These are phyloP conservation scores for Conus ventricosus DNA, from an alignment of 1,140 invertebrate genomes.

Conservation along the genomic window DNA sequence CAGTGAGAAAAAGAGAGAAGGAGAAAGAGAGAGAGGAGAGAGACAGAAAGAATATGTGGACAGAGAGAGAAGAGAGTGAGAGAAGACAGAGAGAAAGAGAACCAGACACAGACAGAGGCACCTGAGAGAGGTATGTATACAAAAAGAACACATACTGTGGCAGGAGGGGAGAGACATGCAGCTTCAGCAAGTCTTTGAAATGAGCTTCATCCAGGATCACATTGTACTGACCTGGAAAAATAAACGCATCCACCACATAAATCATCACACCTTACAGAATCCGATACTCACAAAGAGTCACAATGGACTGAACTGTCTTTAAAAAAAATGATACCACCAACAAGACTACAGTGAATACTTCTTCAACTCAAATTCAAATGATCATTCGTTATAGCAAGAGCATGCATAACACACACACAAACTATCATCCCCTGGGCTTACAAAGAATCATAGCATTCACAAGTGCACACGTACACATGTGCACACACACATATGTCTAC, in stretches of 20 bases:
- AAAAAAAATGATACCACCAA: no score
- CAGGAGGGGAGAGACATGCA: constrained; percentile 92
- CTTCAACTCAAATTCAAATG: no score
- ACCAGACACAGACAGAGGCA: no score
- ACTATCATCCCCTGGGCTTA: no score
- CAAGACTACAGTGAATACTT: no score
- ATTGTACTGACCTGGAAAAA: constrained; percentile 80
- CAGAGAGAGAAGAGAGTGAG: background rate
- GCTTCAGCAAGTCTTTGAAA: constrained; percentile 83
- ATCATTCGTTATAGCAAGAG: no score
- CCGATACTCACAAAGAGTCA: background rate
- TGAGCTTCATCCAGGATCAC: constrained; percentile 94
- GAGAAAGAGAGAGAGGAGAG: background rate
- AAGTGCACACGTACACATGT: background rate
- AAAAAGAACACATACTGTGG: constrained; percentile 77
- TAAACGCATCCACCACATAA: background rate
- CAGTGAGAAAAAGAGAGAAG: background rate
- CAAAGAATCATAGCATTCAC: no score
- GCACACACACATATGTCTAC: background rate
- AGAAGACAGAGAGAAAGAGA: no score
- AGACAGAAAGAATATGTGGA: no score
- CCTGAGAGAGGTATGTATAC: no score
- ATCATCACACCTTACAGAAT: background rate
- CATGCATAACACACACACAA: background rate
- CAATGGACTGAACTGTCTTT: no score